phyloP scores from a whole-genome alignment of 2,113 vertebrate species.

The Boleophthalmus pectinirostris region DNA sequence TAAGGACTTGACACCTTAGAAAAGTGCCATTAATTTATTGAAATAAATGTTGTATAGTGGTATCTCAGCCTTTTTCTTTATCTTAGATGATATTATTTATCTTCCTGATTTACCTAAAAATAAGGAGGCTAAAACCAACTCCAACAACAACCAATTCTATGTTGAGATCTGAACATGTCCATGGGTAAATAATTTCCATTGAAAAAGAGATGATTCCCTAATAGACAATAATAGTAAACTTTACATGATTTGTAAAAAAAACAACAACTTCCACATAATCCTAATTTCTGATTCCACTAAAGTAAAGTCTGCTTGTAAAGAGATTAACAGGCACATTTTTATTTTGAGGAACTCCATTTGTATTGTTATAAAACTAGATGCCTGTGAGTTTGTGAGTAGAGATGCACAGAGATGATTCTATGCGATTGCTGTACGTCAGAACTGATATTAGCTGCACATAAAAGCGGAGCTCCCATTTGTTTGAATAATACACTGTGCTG shows the following conservation, averaged over 20 bases:
- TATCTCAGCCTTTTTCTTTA: no score
- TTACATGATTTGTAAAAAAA: not conserved
- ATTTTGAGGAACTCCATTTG: not conserved
- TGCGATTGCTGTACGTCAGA: not conserved
- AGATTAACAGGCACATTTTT: not conserved
- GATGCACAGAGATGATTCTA: not conserved
- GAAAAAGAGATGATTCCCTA: no score
- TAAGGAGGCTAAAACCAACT: no score
- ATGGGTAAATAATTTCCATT: no score
- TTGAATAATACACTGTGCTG: constrained; percentile 25
- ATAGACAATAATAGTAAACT: not conserved
- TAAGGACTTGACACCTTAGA: no score
- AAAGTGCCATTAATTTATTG: no score
- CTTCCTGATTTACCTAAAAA: no score
- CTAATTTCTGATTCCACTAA: not conserved
- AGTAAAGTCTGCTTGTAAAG: not conserved
- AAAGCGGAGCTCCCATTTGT: constrained; percentile 13
- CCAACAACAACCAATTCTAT: no score
- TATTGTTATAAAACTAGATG: not conserved
- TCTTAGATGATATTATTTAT: no score
- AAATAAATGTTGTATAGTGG: no score
- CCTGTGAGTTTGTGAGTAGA: not conserved
- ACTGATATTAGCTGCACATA: not conserved
- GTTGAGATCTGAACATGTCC: no score
- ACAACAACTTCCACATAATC: not conserved